Conservation (phyloP, 2,888 invertebrate species). For the Ophioninae sp. region DNA sequence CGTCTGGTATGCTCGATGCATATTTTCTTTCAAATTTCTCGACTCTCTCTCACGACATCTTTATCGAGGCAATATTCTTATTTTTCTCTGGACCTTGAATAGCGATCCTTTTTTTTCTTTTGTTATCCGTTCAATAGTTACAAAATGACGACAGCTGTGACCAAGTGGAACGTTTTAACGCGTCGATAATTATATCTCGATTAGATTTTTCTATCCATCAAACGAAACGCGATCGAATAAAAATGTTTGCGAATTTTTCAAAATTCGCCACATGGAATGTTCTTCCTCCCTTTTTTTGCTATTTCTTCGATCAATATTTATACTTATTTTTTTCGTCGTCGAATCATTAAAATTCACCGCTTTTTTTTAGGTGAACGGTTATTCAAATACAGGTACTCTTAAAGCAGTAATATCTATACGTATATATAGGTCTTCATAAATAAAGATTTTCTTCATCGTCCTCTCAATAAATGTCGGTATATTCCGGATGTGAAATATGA, state of each 20-base stretch:
- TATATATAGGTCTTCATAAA: conserved; percentile 37
- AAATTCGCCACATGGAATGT: neutral
- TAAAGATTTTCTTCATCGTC: conserved; percentile 14
- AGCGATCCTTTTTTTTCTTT: conserved; percentile 10
- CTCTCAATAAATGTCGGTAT: conserved; percentile 7
- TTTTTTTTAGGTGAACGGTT: conserved; percentile 34
- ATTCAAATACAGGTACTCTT: conserved; percentile 35
- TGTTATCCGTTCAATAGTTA: conserved; percentile 1
- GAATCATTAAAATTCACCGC: conserved; percentile 13
- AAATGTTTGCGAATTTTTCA: conserved; percentile 26
- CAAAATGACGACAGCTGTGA: neutral
- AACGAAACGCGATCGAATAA: conserved; percentile 42
- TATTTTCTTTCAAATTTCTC: conserved; percentile 4
- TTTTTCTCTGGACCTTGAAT: neutral
- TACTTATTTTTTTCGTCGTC: conserved; percentile 4
- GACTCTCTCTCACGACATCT: conserved; percentile 22
- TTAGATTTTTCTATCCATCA: conserved; percentile 27
- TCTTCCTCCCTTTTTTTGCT: neutral
- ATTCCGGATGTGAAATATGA: conserved; percentile 2
- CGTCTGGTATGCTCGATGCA: conserved; percentile 2
- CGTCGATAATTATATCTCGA: neutral
- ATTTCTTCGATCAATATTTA: conserved; percentile 6
- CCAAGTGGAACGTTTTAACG: neutral
- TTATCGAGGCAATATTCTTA: conserved; percentile 35
- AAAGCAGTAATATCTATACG: neutral